Evolutionary conservation across 2,888 invertebrate species (phyloP).

Genomic region (Erannis defoliaria): DNA sequence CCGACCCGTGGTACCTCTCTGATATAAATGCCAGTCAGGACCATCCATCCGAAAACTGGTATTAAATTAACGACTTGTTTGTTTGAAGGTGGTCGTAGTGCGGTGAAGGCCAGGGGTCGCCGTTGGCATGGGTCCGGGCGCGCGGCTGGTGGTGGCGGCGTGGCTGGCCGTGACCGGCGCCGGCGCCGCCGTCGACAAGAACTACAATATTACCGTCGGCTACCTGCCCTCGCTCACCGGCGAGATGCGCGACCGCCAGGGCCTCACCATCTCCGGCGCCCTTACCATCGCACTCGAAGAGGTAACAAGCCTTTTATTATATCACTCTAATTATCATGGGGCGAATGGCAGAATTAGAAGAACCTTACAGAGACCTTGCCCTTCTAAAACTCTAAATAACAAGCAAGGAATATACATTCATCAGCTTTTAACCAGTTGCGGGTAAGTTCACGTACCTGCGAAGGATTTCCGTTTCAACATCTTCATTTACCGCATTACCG

Average conservation of each 20-base stretch:
- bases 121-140: conserved; percentile 89
- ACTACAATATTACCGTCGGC: conserved; percentile 91
- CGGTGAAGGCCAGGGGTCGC: conserved; percentile 69
- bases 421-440: conserved; percentile 33
- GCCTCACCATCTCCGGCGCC: conserved; percentile 96
- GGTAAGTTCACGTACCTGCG: conserved; percentile 34
- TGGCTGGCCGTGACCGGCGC: conserved; percentile 75
- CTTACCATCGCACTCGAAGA: conserved; percentile 95
- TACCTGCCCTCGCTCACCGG: conserved; percentile 95
- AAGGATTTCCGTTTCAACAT: conserved; percentile 49
- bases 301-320: conserved; percentile 78
- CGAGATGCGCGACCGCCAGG: conserved; percentile 92
- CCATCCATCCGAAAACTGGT: too few species aligned
- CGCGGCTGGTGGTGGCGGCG: conserved; percentile 83
- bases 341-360: not conserved
- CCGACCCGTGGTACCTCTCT: too few species aligned
- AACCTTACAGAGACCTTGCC: conserved; percentile 24
- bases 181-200: conserved; percentile 79
- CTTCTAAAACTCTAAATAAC: conserved; percentile 21
- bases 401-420: conserved; percentile 31
- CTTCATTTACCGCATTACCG: conserved; percentile 50
- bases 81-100: conserved; percentile 65
- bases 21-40: too few species aligned
- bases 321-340: not conserved
- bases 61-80: not conserved